Percentiles rank a stretch among this genome's conserved stretches.
Conservation (phyloP, 1,140 invertebrate genomes). For the Pseudomyrmex concolor region DNA sequence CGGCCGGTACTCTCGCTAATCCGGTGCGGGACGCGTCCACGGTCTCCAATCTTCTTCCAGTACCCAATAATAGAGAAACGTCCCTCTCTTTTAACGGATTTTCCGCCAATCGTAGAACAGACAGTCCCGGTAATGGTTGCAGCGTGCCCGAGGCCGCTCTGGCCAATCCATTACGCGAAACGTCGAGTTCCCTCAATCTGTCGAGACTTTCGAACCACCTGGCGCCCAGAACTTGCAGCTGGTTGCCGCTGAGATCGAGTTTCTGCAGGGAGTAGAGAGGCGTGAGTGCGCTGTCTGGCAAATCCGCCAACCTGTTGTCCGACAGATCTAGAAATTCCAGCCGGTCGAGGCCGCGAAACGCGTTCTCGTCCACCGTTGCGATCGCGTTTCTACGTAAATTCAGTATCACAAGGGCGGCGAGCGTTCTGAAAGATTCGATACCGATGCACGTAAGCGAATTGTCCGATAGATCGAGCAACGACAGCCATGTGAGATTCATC, state of each 20-base stretch:
- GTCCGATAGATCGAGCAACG: constrained; percentile 87
- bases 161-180: constrained; percentile 91
- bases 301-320: constrained; percentile 87
- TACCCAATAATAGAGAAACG: constrained; percentile 88
- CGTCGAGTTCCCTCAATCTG: constrained; percentile 91
- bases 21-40: constrained; percentile 93
- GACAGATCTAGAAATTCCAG: constrained; percentile 87
- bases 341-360: constrained; percentile 82
- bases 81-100: constrained; percentile 88
- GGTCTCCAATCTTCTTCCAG: constrained; percentile 90
- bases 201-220: constrained; percentile 88
- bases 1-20: constrained; percentile 91
- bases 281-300: constrained; percentile 86
- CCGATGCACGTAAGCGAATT: constrained; percentile 79
- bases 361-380: constrained; percentile 83
- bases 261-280: constrained; percentile 88
- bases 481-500: constrained; percentile 75
- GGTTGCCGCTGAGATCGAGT: constrained; percentile 90
- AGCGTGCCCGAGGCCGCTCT: constrained; percentile 90
- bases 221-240: constrained; percentile 86
- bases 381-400: constrained; percentile 86
- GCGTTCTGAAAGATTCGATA: constrained; percentile 75
- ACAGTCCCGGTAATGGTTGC: constrained; percentile 90
- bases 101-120: constrained; percentile 90
- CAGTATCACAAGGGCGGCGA: constrained; percentile 83